Base-by-base conservation (phyloP, 2,888 invertebrate species). In the Monochamus alternatus region DNA sequence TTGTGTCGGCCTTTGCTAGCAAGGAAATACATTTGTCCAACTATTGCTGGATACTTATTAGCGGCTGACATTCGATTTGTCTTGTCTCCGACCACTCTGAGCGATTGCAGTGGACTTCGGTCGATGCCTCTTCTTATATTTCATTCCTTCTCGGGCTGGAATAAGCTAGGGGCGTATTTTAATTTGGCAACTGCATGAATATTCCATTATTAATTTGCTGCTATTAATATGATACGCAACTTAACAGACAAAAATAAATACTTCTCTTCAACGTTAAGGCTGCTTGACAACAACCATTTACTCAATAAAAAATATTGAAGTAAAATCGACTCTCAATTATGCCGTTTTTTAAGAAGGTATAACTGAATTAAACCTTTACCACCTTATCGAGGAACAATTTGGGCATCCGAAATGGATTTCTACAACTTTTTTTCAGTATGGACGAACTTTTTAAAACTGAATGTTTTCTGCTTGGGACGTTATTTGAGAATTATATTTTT, bases 31-130 rank as follows among this genome's bases (percentile, higher is more conserved):
- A 89, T 89, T 88, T 89, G 89, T 89, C 89, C 89, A 84, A 85
- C 88, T 85, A 87, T 87, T 88, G 87, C 88, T 87, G 88, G 89
- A 88, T 89, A 89, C 90, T 90, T 90, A 90, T 90, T 90, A 90
- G 89, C 86, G 89, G 87, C 89, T 89, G 90, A 90, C 89, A 88
- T 89, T 89, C 90, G 90, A 90, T 90, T 90, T 90, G 90, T 90
- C 90, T 89, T 89, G 88, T 89, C 88, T 86, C 87, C 84, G 86
- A 83, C 84, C 84, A 85, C 84, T 80, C 86, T 87, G 88, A 88
- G 86, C 88, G 88, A 88, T 88, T 87, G 87, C 87, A 81, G 79
- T 71, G 71, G 71, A 71, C 71, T 63, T 52, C 71, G 71, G 71
- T 71, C 71, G 71, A 84, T 84, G 83, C 83, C 81, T 83, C 71